Evolutionary conservation across 2,113 vertebrate genomes (phyloP), one percentile per base, ranked within the genome.

Genomic region (Apodemus speciosus): DNA sequence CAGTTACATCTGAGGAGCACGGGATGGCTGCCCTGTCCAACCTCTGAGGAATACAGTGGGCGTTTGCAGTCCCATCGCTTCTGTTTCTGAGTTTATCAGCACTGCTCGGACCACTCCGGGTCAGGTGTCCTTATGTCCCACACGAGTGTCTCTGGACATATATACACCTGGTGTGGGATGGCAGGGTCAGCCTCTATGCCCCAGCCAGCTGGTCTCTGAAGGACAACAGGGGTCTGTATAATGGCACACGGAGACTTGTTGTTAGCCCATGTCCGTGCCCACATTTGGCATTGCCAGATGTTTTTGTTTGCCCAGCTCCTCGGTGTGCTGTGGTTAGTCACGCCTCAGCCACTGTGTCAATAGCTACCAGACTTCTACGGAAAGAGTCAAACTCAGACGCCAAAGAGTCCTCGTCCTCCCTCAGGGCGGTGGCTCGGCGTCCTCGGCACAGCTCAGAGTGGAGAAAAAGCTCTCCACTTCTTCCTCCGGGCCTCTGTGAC

Each of bases 21-120:
- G 0, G n/a, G 56, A 0, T 0, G 0, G 25, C 14, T 27, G 0
- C 1, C 1, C 23, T 4, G 4, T n/a, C 46, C 51, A 2, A 13
- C 1, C 21, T 3, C 0, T 1, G 0, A 18, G 20, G 51, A 60
- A 4, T 38, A 0, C 10, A 1, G 0, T 0, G 6, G 88, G 16
- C 2, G 0, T 32, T 7, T 15, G 3, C 25, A 1, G 1, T 10
- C 25, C 16, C 49, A 20, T 66, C 0, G 10, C 43, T 16, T 16
- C 68, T 58, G 13, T 0, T 49, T 69, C 51, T 46, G 4, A 0
- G 56, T 40, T 5, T 1, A 2, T 18, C 40, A 27, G 8, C 7
- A 73, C 30, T 4, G 46, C 35, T 30, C 35, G 5, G 69, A 21
- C 46, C 51, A 2, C 27, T 25, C 38, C 27, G 0, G 16, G 11